Evolutionary conservation across 2,113 vertebrate species (phyloP).

Genomic region (Taxidea taxus): DNA sequence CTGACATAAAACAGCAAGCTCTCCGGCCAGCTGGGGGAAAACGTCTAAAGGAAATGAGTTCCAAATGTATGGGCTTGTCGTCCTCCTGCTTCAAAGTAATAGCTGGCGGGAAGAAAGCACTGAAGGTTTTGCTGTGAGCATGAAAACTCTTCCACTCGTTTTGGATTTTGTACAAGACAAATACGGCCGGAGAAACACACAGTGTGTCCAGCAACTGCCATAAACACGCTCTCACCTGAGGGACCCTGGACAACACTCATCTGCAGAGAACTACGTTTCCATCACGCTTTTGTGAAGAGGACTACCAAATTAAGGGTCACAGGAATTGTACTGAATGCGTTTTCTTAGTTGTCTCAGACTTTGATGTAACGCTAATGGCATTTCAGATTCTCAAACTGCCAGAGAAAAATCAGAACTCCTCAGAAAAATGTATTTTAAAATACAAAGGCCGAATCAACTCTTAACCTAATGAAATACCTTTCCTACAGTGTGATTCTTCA

Average conservation of each 20-base stretch:
- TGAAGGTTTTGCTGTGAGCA: not conserved
- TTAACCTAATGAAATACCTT: not conserved
- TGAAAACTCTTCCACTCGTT: not conserved
- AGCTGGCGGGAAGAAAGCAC: not conserved
- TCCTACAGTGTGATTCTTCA: not conserved
- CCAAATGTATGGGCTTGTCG: not conserved
- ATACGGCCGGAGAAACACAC: not conserved
- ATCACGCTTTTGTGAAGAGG: not conserved
- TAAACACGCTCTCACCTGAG: not conserved
- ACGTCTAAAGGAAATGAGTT: not conserved
- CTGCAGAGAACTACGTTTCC: not conserved
- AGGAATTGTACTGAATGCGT: fast-evolving
- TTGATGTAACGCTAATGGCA: not conserved
- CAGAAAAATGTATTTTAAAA: not conserved
- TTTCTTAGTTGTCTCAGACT: not conserved
- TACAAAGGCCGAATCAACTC: not conserved
- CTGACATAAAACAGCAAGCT: not conserved
- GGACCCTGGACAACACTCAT: fast-evolving
- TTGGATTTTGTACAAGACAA: not conserved
- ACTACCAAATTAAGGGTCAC: not conserved
- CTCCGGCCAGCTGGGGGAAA: not conserved
- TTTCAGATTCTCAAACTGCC: not conserved
- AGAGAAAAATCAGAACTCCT: not conserved
- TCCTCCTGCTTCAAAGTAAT: not conserved
- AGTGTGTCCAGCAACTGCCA: not conserved